These are phyloP conservation scores for Lithophane ornitopus DNA, from an alignment of 2,888 invertebrate genomes.

Conservation along the genomic window DNA sequence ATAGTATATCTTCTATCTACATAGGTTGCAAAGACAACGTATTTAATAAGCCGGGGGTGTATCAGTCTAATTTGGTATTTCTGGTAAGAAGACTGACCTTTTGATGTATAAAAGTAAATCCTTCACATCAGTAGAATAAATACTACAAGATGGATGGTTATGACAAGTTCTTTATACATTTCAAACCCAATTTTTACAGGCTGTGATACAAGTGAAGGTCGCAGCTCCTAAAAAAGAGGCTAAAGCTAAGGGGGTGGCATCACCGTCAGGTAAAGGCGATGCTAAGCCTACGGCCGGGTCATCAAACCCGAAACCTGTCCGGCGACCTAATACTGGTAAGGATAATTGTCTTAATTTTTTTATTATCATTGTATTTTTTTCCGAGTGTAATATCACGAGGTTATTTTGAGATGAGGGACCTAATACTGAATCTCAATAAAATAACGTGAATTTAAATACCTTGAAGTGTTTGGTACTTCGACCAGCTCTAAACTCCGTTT, in stretches of 20 bases:
- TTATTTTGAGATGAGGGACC: too few relatives aligned
- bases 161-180: neutral
- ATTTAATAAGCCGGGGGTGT: neutral
- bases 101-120: neutral
- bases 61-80: neutral
- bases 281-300: constrained; percentile 85
- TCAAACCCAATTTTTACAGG: constrained; percentile 79
- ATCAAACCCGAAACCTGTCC: constrained; percentile 87
- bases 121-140: neutral
- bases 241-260: constrained; percentile 89
- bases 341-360: neutral
- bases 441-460: too few relatives aligned
- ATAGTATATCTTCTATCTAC: too few relatives aligned
- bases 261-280: constrained; percentile 87
- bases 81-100: neutral
- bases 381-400: too few relatives aligned
- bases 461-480: too few relatives aligned
- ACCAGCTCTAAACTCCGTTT: too few relatives aligned
- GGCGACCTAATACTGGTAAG: constrained; percentile 83
- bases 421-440: too few relatives aligned
- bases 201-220: constrained; percentile 95
- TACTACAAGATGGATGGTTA: neutral
- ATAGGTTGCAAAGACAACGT: neutral
- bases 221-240: constrained; percentile 91
- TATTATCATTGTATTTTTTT: too few relatives aligned